phyloP scores from a whole-genome alignment of 2,113 vertebrate species.

The Pteropus alecto region DNA sequence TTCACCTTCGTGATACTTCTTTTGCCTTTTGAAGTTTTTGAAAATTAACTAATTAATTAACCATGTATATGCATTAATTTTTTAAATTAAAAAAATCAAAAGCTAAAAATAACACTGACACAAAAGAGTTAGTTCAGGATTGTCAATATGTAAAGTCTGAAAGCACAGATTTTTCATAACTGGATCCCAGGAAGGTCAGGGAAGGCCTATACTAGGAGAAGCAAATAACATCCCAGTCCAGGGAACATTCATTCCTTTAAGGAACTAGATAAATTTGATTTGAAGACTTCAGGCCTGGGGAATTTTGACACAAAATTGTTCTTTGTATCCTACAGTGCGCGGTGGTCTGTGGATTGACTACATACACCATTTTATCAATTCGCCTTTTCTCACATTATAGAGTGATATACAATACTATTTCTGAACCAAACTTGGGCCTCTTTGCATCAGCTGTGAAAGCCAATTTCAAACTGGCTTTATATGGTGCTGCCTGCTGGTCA shows the following conservation, averaged over 20 bases:
- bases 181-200: not conserved
- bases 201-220: not conserved
- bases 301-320: not conserved
- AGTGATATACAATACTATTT: not conserved
- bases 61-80: not conserved
- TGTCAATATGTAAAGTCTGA: not conserved
- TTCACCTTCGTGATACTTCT: not conserved
- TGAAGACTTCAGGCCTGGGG: not conserved
- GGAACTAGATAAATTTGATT: not conserved
- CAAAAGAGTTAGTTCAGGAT: not conserved
- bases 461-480: not conserved
- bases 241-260: not conserved
- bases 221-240: not conserved
- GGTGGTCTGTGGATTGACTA: not conserved
- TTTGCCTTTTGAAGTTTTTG: not conserved
- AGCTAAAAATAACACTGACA: not conserved
- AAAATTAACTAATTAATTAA: not conserved
- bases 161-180: not conserved
- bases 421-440: not conserved
- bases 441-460: not conserved
- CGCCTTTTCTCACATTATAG: not conserved
- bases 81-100: conserved; percentile 2
- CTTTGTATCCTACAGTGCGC: not conserved
- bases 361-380: not conserved
- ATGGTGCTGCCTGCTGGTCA: not conserved